Evolutionary conservation across 2,113 vertebrate species (phyloP).

Genomic region (Helogale parvula): DNA sequence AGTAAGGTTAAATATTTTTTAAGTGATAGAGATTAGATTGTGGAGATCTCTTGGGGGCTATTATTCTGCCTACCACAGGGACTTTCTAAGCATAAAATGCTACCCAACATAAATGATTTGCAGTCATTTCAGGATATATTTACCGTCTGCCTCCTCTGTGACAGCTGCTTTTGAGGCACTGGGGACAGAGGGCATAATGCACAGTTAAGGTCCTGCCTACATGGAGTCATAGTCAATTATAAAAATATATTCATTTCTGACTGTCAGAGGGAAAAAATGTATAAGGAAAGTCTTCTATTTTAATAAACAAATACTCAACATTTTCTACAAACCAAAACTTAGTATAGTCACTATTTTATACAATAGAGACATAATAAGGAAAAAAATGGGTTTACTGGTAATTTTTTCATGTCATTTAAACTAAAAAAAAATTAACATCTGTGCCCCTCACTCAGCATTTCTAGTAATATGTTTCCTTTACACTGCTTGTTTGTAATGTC

Average conservation of each 20-base stretch:
- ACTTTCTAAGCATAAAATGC: neutral
- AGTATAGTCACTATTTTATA: neutral
- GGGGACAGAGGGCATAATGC: accelerated
- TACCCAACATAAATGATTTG: neutral
- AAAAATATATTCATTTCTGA: neutral
- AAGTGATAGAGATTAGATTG: neutral
- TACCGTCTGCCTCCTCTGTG: neutral
- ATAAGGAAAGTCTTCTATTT: neutral
- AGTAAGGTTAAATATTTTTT: neutral
- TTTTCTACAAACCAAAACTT: neutral
- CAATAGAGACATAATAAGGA: neutral
- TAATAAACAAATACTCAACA: neutral
- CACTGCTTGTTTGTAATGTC: neutral
- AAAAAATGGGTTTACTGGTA: neutral
- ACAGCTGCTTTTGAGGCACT: neutral
- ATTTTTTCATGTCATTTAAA: neutral
- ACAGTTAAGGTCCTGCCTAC: neutral
- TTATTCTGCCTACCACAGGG: neutral
- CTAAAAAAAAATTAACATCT: neutral
- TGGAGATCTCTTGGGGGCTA: neutral
- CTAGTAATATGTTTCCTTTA: neutral
- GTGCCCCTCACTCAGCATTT: neutral
- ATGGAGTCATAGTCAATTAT: neutral
- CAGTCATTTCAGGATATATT: neutral
- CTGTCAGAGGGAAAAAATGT: neutral